phyloP scores from a whole-genome alignment of 1,140 invertebrate species.

The Dendroctonus valens region DNA sequence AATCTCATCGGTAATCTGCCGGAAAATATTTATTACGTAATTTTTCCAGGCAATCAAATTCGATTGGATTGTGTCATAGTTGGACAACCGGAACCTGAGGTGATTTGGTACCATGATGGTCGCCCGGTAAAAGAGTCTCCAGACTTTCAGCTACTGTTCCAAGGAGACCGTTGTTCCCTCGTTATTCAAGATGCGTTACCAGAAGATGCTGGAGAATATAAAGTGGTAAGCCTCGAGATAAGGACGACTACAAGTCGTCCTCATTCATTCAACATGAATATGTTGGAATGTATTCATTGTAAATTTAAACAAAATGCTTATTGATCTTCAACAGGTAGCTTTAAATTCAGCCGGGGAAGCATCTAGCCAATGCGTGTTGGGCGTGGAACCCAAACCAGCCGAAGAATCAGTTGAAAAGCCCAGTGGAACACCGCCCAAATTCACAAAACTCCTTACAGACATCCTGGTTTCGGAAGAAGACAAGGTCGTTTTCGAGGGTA shows the following conservation, averaged over 20 bases:
- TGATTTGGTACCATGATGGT: slow-evolving; percentile 86
- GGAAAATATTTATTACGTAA: background rate
- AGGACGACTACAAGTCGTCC: too few species aligned
- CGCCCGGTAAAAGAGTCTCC: slow-evolving; percentile 80
- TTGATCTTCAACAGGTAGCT: slow-evolving; percentile 52
- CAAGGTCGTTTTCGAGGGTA: slow-evolving; percentile 68
- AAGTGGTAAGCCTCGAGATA: slow-evolving; percentile 59
- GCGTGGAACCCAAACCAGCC: slow-evolving; percentile 49
- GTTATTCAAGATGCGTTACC: slow-evolving; percentile 71
- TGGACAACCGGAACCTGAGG: slow-evolving; percentile 82
- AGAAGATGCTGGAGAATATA: slow-evolving; percentile 77
- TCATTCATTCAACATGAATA: background rate
- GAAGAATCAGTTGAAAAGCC: slow-evolving; percentile 48
- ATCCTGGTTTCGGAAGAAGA: slow-evolving; percentile 67
- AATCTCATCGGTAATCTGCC: background rate
- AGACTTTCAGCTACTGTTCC: slow-evolving; percentile 77
- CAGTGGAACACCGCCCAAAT: slow-evolving; percentile 60
- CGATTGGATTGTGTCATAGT: slow-evolving; percentile 79
- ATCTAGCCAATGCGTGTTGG: slow-evolving; percentile 69
- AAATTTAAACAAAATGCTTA: background rate
- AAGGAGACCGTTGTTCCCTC: slow-evolving; percentile 77
- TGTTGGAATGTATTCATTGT: background rate
- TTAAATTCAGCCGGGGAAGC: slow-evolving; percentile 78
- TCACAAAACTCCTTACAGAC: slow-evolving; percentile 69
- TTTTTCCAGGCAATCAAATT: slow-evolving; percentile 56